Percentiles rank a stretch among this genome's conserved stretches.
phyloP scores from a whole-genome alignment of 53 echinoderm and acorn worm genomes.

The Mesocentrotus franciscanus region DNA sequence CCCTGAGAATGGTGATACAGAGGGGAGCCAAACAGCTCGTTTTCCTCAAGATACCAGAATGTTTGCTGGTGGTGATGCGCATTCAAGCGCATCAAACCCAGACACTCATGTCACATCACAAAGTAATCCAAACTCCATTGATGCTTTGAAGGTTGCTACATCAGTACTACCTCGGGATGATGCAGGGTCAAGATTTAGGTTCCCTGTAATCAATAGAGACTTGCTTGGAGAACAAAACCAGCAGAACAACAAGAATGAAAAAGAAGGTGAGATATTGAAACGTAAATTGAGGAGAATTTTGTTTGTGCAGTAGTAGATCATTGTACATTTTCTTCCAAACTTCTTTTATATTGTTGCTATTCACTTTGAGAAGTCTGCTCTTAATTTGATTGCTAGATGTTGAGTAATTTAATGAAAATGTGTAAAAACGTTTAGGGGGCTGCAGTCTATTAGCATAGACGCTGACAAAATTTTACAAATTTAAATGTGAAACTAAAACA shows the following conservation, averaged over 20 bases:
- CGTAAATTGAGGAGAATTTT: neutral
- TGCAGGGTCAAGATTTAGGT: slow-evolving; percentile 1
- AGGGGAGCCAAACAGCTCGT: slow-evolving; percentile 14
- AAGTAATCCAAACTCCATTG: neutral
- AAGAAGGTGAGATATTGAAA: neutral
- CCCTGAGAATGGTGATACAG: neutral
- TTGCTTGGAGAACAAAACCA: neutral
- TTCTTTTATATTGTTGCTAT: neutral
- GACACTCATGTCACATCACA: neutral
- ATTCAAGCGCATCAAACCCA: neutral
- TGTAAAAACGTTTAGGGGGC: neutral
- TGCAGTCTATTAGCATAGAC: neutral
- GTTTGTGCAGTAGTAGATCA: neutral
- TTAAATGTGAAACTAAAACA: too few relatives aligned
- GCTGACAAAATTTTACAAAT: too few relatives aligned
- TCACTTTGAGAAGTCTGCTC: neutral
- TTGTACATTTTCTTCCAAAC: neutral
- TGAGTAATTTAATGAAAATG: neutral
- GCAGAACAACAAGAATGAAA: slow-evolving; percentile 33
- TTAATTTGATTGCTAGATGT: neutral
- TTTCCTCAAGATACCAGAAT: slow-evolving; percentile 27
- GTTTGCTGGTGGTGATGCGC: slow-evolving; percentile 21
- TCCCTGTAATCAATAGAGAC: neutral
- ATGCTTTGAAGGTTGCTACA: neutral
- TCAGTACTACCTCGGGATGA: neutral